A percentile compares a stretch with the other conserved stretches of the same genome.
These are phyloP conservation scores for Solea senegalensis DNA, from an alignment of 2,113 vertebrate genomes.

Conservation along the genomic window DNA sequence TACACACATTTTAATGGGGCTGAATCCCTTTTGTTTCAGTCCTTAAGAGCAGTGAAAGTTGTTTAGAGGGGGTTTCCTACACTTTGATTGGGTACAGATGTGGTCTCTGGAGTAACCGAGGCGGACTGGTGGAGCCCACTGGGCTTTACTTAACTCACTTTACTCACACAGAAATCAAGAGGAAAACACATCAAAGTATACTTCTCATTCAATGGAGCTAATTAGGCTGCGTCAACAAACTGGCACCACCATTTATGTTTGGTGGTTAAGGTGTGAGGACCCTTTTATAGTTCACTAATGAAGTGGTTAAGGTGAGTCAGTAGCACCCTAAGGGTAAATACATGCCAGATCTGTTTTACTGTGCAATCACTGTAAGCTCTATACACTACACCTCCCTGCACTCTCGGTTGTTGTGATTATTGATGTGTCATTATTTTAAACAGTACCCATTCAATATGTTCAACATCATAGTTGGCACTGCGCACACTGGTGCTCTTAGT, in stretches of 20 bases:
- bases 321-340: background rate
- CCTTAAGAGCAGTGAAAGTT: conserved; percentile 34
- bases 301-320: conserved; percentile 13
- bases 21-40: conserved; percentile 11
- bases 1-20: conserved; percentile 39
- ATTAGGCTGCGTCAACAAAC: conserved; percentile 58
- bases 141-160: conserved; percentile 22
- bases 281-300: conserved; percentile 24
- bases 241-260: conserved; percentile 23
- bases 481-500: too few relatives aligned
- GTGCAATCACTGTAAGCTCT: too few relatives aligned
- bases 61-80: conserved; percentile 19
- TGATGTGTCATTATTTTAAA: too few relatives aligned
- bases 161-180: conserved; percentile 13
- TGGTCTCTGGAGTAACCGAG: conserved; percentile 16
- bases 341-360: too few relatives aligned
- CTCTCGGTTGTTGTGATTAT: too few relatives aligned
- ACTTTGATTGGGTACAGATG: conserved; percentile 66
- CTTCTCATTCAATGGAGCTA: conserved; percentile 22
- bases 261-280: conserved; percentile 30
- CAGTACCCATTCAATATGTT: too few relatives aligned
- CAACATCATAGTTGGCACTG: too few relatives aligned
- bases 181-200: conserved; percentile 62
- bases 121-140: conserved; percentile 10
- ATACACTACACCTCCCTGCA: too few relatives aligned